Evolutionary conservation across 2,797 vertebrate species (phyloP).

Genomic region (Notolepis coatsorum): DNA sequence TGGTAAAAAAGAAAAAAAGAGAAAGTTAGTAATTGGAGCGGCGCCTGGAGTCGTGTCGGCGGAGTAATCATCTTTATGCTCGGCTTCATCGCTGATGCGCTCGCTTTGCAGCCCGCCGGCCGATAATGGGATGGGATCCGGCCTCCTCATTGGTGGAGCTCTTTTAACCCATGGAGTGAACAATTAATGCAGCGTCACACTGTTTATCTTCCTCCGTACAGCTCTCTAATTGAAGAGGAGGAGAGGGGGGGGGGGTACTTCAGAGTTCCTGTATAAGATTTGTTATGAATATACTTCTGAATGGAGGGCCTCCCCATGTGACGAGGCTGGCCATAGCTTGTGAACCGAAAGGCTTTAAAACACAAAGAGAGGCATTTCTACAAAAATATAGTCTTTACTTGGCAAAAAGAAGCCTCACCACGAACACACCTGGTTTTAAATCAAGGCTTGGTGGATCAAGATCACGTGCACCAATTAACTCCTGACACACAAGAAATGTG

Average conservation of each 20-base stretch:
- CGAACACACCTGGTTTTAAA: no score
- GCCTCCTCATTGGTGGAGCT: slow-evolving; percentile 62
- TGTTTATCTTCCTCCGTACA: slow-evolving; percentile 58
- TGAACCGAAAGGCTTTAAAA: no score
- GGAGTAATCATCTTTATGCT: slow-evolving; percentile 71
- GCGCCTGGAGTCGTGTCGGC: slow-evolving; percentile 35
- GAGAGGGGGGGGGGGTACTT: neutral
- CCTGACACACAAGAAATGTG: no score
- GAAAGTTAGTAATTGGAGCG: slow-evolving; percentile 68
- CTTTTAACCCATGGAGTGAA: slow-evolving; percentile 69
- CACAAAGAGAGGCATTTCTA: no score
- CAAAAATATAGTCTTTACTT: no score
- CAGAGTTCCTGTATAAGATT: no score
- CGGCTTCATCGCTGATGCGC: slow-evolving; percentile 69
- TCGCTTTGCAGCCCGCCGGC: slow-evolving; percentile 62
- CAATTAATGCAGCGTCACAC: slow-evolving; percentile 54
- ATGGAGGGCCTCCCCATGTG: no score
- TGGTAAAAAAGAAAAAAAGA: slow-evolving; percentile 40
- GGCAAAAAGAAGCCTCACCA: no score
- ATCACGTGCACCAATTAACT: no score
- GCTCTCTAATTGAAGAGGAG: slow-evolving; percentile 39
- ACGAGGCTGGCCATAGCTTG: no score
- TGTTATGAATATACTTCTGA: no score
- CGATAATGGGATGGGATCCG: slow-evolving; percentile 68
- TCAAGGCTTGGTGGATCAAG: no score